Percentiles rank a stretch among this genome's conserved stretches.
phyloP scores from a whole-genome alignment of 2,113 vertebrate genomes.

The Triplophysa tibetana region DNA sequence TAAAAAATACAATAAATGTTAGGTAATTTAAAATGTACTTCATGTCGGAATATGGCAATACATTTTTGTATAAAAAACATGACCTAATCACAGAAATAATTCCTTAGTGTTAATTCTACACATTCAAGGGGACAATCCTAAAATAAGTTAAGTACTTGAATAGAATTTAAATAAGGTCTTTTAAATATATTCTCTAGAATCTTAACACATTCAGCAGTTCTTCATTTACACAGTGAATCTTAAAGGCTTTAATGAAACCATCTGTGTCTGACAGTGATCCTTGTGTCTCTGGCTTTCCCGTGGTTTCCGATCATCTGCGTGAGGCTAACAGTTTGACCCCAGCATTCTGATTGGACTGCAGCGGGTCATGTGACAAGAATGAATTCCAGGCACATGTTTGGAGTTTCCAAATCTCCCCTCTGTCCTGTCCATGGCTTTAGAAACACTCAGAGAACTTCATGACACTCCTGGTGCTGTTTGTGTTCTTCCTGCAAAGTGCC shows the following conservation, averaged over 20 bases:
- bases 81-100: neutral
- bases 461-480: neutral
- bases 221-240: neutral
- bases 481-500: conserved; percentile 30
- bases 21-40: neutral
- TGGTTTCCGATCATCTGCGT: conserved; percentile 5
- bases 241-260: neutral
- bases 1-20: neutral
- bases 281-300: neutral
- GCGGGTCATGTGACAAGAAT: neutral
- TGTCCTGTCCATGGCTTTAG: conserved; percentile 11
- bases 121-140: neutral
- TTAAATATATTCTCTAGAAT: conserved; percentile 31
- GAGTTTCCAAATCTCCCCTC: neutral
- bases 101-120: neutral
- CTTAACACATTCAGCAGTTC: neutral
- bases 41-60: neutral
- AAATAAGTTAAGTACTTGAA: neutral
- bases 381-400: neutral
- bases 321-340: neutral
- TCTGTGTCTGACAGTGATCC: neutral
- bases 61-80: neutral
- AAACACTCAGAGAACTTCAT: conserved; percentile 18
- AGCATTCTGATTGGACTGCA: conserved; percentile 18
- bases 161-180: neutral